Base-by-base conservation (phyloP, 2,797 vertebrate species). In the Anomalospiza imberbis region DNA sequence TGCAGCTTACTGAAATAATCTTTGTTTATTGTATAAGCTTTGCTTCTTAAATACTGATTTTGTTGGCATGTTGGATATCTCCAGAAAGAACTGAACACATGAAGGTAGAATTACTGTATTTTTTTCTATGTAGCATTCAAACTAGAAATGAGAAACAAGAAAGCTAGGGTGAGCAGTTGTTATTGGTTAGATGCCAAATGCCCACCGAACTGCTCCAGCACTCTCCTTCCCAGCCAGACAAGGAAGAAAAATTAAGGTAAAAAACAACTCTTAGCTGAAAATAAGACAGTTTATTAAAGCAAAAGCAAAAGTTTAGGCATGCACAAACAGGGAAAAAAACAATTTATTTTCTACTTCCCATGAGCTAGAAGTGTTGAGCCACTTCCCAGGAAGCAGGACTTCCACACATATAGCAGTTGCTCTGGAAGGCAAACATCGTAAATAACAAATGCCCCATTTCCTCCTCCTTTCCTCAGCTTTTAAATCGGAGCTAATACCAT, bases 361-460 rank as follows among this genome's bases (percentile, higher is more conserved):
- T 80, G 20, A 50, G 15, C 45, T 32, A 22, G 26, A 11, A 31
- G 14, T 36, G 26, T 14, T 48, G 34, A 65, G 36, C 25, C 11
- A 26, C 28, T 66, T 79, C 7, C 17, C 0, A 1, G 34, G 34
- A 28, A 48, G 12, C 4, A 4, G 34, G 18, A 4, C 18, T 79
- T 67, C 18, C 4, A 13, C 28, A 21, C 17, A 26, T 0, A 0
- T 13, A 11, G 22, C 2, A 8, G 7, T 38, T 13, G 6, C 17
- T 38, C 44, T 84, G 44, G 14, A 57, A 74, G 34, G 13, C 31
- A 65, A 31, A 57, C 8, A 11, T 14, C 0, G 0, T 65, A 26
- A 25, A 17, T 50, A 42, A 26, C 21, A 65, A 65, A 57, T 50
- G 36, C 9, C 21, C 26, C 17, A 31, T 57, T 57, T 74, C 31